Percentiles rank a stretch among this genome's conserved stretches.
phyloP scores from a whole-genome alignment of 2,113 vertebrate genomes.

The Rhinopithecus roxellana region DNA sequence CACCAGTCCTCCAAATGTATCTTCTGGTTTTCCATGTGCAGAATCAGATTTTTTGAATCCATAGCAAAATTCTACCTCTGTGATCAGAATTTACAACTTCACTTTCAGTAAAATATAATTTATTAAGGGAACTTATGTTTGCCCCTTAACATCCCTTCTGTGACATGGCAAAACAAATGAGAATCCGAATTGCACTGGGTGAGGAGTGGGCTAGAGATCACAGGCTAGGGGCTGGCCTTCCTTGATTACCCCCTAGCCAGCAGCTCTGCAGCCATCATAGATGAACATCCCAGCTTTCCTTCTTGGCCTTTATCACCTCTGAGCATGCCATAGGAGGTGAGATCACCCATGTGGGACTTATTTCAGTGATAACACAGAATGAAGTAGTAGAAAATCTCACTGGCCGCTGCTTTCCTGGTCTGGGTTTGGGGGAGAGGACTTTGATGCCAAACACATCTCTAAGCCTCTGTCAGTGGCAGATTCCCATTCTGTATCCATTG shows the following conservation, averaged over 20 bases:
- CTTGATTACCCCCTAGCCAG: constrained; percentile 61
- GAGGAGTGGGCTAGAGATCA: not conserved
- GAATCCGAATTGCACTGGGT: fast-evolving
- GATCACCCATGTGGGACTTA: constrained; percentile 70
- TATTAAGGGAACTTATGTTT: constrained; percentile 57
- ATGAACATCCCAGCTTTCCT: constrained; percentile 59
- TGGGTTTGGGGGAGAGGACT: constrained; percentile 66
- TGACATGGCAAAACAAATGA: not conserved
- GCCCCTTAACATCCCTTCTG: not conserved
- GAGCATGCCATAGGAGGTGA: constrained; percentile 71
- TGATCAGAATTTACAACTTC: constrained; percentile 44
- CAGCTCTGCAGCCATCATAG: constrained; percentile 61
- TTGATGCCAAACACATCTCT: constrained; percentile 68
- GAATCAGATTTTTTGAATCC: not conserved
- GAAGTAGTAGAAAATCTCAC: constrained; percentile 74
- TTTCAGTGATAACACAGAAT: constrained; percentile 75
- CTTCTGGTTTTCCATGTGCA: constrained; percentile 57
- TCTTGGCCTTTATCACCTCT: constrained; percentile 62
- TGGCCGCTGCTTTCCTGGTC: constrained; percentile 72
- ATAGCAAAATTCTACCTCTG: not conserved
- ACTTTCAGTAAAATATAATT: constrained; percentile 63
- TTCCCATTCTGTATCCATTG: not conserved
- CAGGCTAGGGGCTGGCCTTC: not conserved
- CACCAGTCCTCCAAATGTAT: constrained; percentile 19
- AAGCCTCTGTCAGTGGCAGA: constrained; percentile 5